Conservation (phyloP, 2,113 vertebrate species). For the Vireo altiloquus region DNA sequence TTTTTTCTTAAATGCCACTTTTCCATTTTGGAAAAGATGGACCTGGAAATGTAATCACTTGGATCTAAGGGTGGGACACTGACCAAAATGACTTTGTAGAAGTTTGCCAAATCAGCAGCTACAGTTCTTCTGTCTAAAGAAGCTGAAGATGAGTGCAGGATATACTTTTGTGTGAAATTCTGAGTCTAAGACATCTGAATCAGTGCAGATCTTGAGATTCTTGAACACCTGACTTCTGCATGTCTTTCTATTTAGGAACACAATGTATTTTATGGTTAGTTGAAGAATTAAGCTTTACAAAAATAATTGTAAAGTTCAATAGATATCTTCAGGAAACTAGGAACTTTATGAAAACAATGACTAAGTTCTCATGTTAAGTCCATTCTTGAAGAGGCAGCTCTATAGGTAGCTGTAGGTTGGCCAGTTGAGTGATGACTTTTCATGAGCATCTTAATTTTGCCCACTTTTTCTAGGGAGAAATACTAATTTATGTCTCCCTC, state of each 20-base stretch:
- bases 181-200: not conserved
- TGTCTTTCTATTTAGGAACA: not conserved
- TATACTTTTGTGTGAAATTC: not conserved
- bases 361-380: not conserved
- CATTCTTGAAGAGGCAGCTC: not conserved
- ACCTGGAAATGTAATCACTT: not conserved
- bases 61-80: not conserved
- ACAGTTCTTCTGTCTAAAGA: not conserved
- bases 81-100: not conserved
- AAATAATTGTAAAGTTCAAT: not conserved
- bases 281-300: not conserved
- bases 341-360: rapidly evolving
- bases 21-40: not conserved
- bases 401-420: not conserved
- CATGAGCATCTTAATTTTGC: not conserved
- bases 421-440: not conserved
- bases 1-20: not conserved
- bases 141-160: not conserved
- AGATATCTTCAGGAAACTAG: rapidly evolving
- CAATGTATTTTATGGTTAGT: not conserved
- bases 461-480: not conserved
- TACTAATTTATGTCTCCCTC: not conserved
- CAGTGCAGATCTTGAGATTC: not conserved
- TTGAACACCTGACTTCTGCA: not conserved
- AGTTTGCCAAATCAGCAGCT: not conserved